These are phyloP conservation scores for Nothoprocta perdicaria DNA, from an alignment of 2,113 vertebrate species.

Conservation along the genomic window DNA sequence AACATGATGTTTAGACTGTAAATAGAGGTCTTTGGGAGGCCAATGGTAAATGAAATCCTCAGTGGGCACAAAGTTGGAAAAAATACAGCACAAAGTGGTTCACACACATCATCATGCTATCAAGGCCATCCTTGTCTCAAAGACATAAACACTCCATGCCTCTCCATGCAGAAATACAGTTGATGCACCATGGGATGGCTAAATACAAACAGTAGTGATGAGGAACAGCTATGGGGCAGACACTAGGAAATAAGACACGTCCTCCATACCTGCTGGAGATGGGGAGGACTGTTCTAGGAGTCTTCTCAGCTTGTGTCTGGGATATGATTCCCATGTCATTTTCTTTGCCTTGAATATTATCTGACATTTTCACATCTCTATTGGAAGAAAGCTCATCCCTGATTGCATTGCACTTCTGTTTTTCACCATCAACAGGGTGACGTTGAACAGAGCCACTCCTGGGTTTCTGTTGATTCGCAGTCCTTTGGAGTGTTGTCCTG, in stretches of 20 bases:
- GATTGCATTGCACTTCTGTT: conserved; percentile 65
- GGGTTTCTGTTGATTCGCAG: conserved; percentile 58
- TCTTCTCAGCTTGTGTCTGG: background rate
- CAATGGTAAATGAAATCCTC: background rate
- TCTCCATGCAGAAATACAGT: background rate
- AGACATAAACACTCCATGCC: no score
- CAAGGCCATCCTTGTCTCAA: background rate
- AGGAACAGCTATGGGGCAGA: background rate
- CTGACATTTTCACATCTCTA: conserved; percentile 59
- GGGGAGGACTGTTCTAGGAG: conserved; percentile 64
- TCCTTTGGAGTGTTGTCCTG: conserved; percentile 72
- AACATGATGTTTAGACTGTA: background rate
- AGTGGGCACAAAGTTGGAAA: background rate
- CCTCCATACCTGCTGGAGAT: conserved; percentile 72
- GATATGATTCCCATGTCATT: background rate
- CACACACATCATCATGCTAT: background rate
- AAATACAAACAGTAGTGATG: background rate
- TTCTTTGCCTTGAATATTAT: conserved; percentile 43
- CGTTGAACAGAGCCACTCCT: conserved; percentile 14
- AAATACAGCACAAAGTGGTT: background rate
- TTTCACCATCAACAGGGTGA: conserved; percentile 48
- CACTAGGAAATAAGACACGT: background rate
- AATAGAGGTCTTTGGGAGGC: background rate
- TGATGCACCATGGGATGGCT: background rate
- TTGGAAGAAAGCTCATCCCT: conserved; percentile 64